Base-by-base conservation (phyloP, 2,113 vertebrate species). In the Coreoperca whiteheadi region DNA sequence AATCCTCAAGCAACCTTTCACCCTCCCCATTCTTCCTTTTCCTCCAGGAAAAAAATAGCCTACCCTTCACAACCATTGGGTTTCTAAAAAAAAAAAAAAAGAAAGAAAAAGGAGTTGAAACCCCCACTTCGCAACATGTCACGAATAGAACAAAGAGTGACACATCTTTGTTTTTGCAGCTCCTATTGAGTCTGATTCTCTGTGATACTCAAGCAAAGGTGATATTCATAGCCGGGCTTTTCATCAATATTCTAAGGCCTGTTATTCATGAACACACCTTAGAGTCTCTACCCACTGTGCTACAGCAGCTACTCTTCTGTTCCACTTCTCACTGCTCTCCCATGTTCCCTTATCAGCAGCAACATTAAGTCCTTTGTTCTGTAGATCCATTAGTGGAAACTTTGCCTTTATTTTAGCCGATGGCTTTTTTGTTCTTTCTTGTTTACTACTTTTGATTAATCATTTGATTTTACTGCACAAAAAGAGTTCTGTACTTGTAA, bases 1-100 rank as follows among this genome's bases (percentile, higher is more conserved):
- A n/a, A 82, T 79, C 85, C 74, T 3, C n/a, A 51, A 64, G 59
- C 74, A 77, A 93, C 83, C 88, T 91, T 77, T 92, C 85, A 68
- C 85, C 84, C 82, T 85, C 71, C 53, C 60, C 30, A 70, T 85
- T 85, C 83, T 81, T 89, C 60, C 51, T 54, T 75, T 79, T 83
- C 15, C 51, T 75, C 39, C 39, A 69, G 60, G n/a, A 70, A 68
- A n/a, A 71, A 74, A 68, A 82, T 30, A 48, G 43, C 65, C 3
- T 16, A 20, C 9, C 4, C 50, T 23, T 82, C 34, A 67, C 48
- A 83, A 32, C 28, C 12, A 65, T 48, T 41, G 69, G 51, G 54
- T 84, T 75, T 61, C 64, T 56, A 30, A 57, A 80, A 77, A 74
- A 84, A 39, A 41, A 30, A 50, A 41, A 63, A 34, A 51, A 34